Conservation (phyloP, 2,797 vertebrate species). For the Propithecus perrieri region DNA sequence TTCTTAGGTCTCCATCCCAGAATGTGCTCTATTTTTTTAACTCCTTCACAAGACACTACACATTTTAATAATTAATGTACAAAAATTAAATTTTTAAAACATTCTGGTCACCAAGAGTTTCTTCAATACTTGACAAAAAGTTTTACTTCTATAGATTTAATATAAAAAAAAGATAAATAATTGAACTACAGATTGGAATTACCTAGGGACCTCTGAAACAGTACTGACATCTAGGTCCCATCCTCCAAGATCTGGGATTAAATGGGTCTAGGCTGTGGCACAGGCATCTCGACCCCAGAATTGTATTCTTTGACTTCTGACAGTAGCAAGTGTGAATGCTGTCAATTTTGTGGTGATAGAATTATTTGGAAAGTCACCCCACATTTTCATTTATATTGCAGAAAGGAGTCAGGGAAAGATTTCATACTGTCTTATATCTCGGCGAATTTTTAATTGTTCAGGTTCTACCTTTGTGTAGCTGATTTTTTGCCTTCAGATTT, state of each 20-base stretch:
- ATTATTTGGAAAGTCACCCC: conserved; percentile 13
- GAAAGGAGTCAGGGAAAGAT: not conserved
- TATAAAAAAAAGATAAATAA: not conserved
- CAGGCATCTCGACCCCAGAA: not conserved
- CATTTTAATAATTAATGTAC: not conserved
- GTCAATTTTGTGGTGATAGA: not conserved
- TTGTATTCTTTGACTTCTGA: not conserved
- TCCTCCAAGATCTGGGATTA: not conserved
- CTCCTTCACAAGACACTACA: not conserved
- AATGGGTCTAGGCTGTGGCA: not conserved
- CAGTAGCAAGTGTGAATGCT: not conserved
- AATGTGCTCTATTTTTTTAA: not conserved
- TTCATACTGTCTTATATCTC: not conserved
- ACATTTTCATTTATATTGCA: not conserved
- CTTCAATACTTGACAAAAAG: not conserved
- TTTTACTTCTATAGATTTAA: conserved; percentile 31
- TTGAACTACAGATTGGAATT: not conserved
- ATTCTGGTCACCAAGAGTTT: not conserved
- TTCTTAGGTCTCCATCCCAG: not conserved
- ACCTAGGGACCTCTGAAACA: not conserved
- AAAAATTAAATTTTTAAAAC: conserved; percentile 21
- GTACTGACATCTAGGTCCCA: not conserved
- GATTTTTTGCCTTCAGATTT: not conserved
- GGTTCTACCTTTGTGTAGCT: not conserved
- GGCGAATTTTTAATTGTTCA: not conserved